Evolutionary conservation across 1,140 invertebrate species (phyloP), one percentile per base, ranked within the genome.

Genomic region (Scylla paramamosain): DNA sequence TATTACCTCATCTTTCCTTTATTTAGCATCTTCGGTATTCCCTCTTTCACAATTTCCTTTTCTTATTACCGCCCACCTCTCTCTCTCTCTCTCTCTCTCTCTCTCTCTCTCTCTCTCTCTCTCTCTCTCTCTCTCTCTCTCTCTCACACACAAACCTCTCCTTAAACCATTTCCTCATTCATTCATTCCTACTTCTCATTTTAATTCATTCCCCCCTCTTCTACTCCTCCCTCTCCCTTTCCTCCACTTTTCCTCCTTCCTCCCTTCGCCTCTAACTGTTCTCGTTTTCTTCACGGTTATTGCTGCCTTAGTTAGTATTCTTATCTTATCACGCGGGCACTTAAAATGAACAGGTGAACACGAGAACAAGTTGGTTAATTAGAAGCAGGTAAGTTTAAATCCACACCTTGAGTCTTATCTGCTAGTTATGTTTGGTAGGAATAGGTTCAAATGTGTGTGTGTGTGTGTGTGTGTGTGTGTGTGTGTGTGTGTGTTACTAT

Each of bases 381-480:
- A 20, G 25, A 20, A 20, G 67, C 20, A 20, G 12, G 67, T 77
- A 20, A n/a, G 52, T n/a, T 12, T 77, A 59, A 59, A 59, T 20
- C 0, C 12, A 59, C 52, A 59, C 16, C 52, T 59, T 59, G 16
- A 59, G 10, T 59, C 10, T 12, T 59, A 59, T 59, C 12, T 20
- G 0, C 52, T 59, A 59, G 12, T 59, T 59, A 14, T 39, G 1
- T 39, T 39, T 39, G 1, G 39, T 2, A 4, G 10, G 52, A 59
- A 20, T 59, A 20, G 52, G 52, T 59, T 59, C 10, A 59, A 20
- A 20, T 77, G 25, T n/a, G 67, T 77, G 67, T 77, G 67, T 77
- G 67, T 77, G 67, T 77, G 67, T 77, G 67, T 77, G 67, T 77
- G 67, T 77, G 67, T 77, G 67, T 77, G 67, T 77, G 67, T 77